Evolutionary conservation across 2,113 vertebrate genomes (phyloP).

Genomic region (Eulemur macaco): DNA sequence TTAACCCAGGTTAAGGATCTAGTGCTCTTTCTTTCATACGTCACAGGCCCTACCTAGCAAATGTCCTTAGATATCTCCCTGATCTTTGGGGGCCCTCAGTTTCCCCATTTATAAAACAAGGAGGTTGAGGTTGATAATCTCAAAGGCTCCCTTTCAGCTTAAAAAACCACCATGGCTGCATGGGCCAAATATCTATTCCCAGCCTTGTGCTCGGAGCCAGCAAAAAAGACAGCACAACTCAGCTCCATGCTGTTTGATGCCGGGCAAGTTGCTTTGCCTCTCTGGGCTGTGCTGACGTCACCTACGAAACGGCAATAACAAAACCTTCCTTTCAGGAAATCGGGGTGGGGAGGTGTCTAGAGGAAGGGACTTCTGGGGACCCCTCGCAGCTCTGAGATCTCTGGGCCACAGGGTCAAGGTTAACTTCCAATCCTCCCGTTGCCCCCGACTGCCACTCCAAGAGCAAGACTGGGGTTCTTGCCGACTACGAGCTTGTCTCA

Average conservation of each 20-base stretch:
- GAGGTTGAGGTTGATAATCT: background rate
- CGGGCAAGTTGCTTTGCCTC: background rate
- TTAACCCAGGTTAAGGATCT: background rate
- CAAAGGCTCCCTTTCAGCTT: background rate
- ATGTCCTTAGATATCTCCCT: background rate
- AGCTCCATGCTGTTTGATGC: background rate
- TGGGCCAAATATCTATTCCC: background rate
- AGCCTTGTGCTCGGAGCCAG: background rate
- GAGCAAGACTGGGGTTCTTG: background rate
- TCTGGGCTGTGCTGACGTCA: background rate
- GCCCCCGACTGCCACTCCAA: too few relatives aligned
- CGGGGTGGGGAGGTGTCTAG: background rate
- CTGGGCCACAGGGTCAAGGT: background rate
- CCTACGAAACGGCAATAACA: background rate
- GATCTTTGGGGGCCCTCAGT: background rate
- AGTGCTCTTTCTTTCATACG: background rate
- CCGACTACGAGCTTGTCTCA: background rate
- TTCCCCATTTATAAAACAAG: background rate
- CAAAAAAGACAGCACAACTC: background rate
- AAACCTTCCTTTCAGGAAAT: background rate
- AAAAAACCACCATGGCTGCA: background rate
- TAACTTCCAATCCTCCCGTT: background rate
- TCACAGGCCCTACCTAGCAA: background rate
- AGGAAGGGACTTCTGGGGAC: background rate
- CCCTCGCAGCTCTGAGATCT: background rate